Evolutionary conservation across 2,113 vertebrate species (phyloP), one percentile per base, ranked within the genome.

Genomic region (Phrynosoma blainvillii): DNA sequence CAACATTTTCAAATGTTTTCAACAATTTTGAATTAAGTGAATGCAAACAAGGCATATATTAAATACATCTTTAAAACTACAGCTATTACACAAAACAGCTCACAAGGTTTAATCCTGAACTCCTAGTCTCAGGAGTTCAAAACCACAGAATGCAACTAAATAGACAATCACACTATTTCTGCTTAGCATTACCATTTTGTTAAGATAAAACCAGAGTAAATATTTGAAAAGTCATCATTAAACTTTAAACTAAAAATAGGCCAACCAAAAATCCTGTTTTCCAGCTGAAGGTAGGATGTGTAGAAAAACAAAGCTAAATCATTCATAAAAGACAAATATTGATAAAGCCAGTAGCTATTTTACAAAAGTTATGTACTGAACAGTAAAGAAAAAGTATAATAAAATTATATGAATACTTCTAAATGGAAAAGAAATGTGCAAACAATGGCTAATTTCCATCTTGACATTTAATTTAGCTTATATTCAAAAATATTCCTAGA

Each of bases 141-240:
- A 42, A 79, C 12, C 47, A 70, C 5, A 6, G 12, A 27, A 42
- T n/a, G 7, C 32, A 84, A 36, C 32, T 73, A 88, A 84, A 20
- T 32, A 52, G 21, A 47, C 86, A 88, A 86, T 21, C 13, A 6
- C 47, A 84, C 56, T 0, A 0, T 0, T 82, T 8, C 1, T 70
- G 54, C 14, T 65, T 62, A 21, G 75, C 0, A 0, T 25, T 20
- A 47, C 82, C 0, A 84, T 85, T 79, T 74, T 2, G 6, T 87
- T 87, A 85, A 20, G 0, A 68, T 88, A 73, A 56, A 79, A 12
- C 36, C 2, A 59, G n/a, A 30, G 83, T 0, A 84, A 84, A 82
- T 90, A 88, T 52, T 84, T 88, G 36, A 86, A 91, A 88, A 85
- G 2, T n/a, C 42, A 84, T 40, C 83, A 8, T 30, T 90, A 47